phyloP scores from a whole-genome alignment of 1,140 invertebrate genomes.

The Aporrectodea caliginosa region DNA sequence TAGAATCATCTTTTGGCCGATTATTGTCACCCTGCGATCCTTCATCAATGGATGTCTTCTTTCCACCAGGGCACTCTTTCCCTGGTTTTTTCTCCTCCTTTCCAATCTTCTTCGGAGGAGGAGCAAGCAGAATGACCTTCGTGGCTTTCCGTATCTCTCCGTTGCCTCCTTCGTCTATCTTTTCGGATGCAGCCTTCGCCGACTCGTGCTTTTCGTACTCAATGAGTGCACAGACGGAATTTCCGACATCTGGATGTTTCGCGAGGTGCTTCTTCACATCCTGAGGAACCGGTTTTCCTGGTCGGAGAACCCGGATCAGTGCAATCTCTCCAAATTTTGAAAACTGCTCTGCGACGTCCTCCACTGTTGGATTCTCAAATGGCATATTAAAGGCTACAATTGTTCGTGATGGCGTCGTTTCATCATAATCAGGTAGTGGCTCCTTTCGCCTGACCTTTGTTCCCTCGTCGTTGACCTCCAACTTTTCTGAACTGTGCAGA shows the following conservation, averaged over 20 bases:
- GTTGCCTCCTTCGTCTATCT: constrained; percentile 47
- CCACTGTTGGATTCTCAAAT: constrained; percentile 75
- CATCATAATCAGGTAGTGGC: constrained; percentile 80
- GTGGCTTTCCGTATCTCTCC: constrained; percentile 58
- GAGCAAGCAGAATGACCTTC: constrained; percentile 53
- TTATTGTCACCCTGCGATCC: constrained; percentile 29
- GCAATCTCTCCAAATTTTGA: constrained; percentile 81
- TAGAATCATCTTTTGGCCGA: too few relatives aligned
- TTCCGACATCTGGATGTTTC: constrained; percentile 78
- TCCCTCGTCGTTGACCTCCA: constrained; percentile 83
- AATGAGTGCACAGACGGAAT: constrained; percentile 78
- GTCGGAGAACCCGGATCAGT: constrained; percentile 75
- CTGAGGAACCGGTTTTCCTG: constrained; percentile 78
- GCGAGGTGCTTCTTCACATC: constrained; percentile 83
- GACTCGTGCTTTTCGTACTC: constrained; percentile 83
- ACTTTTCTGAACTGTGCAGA: constrained; percentile 68
- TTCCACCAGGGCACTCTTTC: constrained; percentile 14
- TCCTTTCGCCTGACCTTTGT: constrained; percentile 83
- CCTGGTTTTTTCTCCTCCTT: constrained; percentile 19
- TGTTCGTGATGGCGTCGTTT: constrained; percentile 81
- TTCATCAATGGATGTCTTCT: constrained; percentile 10
- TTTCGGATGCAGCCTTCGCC: constrained; percentile 72
- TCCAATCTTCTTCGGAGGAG: constrained; percentile 42
- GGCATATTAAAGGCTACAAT: constrained; percentile 82
- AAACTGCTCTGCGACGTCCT: constrained; percentile 82